Base-by-base conservation (phyloP, 1,140 invertebrate species). In the Drosophila neocordata region DNA sequence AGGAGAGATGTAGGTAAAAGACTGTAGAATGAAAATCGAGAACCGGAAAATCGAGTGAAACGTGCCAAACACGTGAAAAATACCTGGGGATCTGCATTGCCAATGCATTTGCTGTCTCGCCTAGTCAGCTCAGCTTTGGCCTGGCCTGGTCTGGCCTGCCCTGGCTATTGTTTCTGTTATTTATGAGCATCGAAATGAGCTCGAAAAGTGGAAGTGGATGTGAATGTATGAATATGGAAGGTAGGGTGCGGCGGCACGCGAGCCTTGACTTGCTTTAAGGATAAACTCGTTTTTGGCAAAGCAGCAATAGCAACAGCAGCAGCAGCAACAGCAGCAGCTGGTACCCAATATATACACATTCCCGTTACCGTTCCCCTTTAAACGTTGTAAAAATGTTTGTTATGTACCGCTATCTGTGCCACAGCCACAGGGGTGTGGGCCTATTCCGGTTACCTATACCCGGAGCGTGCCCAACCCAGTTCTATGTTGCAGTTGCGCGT, bases 31-130 rank as follows among this genome's bases (percentile, higher is more conserved):
- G 41, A 18, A 37, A 84, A 79, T 82, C 69, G 82, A 80, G 79
- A 90, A 84, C 97, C 97, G 31, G 93, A 94, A 74, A 97, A 97
- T 91, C 96, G 98, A 90, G 93, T 95, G 73, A 95, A 93, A 74
- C 96, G 96, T 92, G 97, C 97, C 9, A 93, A 93, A 66, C 96
- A 97, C 85, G 96, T 98, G 4, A 97, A 97, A 92, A 95, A 95
- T 35, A 98, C 97, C 9, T 98, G 97, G 97, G 96, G 95, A 90
- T 78, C 85, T 75, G 77, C 74, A 74, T 81, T 71, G 76, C 41
- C 41, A 48, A 48, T 48, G 41, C 41, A 48, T 20, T 48, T 44
- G 41, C 41, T 18, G 41, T 44, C 41, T 44, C 41, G 41, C 15
- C 41, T 18, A 44, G 13, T 44, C 41, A 20, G 15, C 41, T 48